phyloP scores from a whole-genome alignment of 2,797 vertebrate species.

The Lagodon rhomboides region DNA sequence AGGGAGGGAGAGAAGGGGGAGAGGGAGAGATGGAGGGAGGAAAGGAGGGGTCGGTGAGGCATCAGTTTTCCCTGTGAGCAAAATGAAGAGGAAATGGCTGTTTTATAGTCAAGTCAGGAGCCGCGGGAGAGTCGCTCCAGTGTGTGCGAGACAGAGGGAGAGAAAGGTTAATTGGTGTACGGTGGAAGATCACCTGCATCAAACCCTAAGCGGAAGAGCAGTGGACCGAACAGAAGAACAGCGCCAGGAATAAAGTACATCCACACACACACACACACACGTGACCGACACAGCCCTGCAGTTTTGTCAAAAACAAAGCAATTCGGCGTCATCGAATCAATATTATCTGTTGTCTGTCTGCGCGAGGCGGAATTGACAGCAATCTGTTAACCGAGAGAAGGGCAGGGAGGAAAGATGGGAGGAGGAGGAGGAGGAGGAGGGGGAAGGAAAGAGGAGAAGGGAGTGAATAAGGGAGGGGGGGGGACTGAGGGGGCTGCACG shows the following conservation, averaged over 20 bases:
- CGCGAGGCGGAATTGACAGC: constrained; percentile 19
- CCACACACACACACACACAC: constrained; percentile 18
- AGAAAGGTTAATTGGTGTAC: constrained; percentile 69
- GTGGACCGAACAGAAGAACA: constrained; percentile 41
- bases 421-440: constrained; percentile 4
- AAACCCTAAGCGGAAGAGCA: constrained; percentile 56
- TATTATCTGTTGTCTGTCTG: constrained; percentile 56
- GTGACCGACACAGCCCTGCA: constrained; percentile 1
- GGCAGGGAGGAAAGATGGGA: background rate
- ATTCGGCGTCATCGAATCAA: constrained; percentile 57
- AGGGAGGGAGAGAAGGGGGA: constrained; percentile 30
- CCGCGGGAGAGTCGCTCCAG: constrained; percentile 56
- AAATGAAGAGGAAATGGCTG: constrained; percentile 70
- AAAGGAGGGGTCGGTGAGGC: constrained; percentile 42
- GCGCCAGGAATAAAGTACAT: constrained; percentile 43
- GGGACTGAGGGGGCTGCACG: constrained; percentile 4
- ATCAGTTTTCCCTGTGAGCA: constrained; percentile 76
- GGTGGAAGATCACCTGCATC: constrained; percentile 62
- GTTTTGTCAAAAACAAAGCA: constrained; percentile 33
- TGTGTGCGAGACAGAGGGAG: constrained; percentile 25
- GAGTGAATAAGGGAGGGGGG: background rate
- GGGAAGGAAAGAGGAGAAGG: constrained; percentile 17
- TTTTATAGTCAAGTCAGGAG: constrained; percentile 77
- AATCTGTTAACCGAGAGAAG: constrained; percentile 32
- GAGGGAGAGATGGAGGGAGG: constrained; percentile 11